Base-by-base conservation (phyloP, 2,888 invertebrate species). In the Amblyjoppa proteus region DNA sequence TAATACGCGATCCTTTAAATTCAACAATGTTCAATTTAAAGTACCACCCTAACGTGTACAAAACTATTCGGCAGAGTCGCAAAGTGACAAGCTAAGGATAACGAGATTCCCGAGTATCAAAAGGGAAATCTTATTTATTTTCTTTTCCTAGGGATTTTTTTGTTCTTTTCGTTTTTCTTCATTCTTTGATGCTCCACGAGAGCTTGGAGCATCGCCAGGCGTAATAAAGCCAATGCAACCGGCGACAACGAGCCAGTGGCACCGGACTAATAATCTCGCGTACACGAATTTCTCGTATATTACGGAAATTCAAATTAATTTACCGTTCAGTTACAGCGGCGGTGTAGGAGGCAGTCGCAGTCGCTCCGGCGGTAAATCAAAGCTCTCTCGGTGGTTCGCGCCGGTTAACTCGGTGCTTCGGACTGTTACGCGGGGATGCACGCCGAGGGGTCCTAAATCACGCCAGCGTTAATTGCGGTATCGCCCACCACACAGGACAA, bases 221-320 rank as follows among this genome's bases (percentile, higher is more conserved):
- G 64, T 66, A 77, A 77, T 66, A 16, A 4, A 49, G 13, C 45
- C 3, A 49, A 49, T 49, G 45, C 45, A 49, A 16, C 13, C 16
- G 4, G 56, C 38, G 41, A 68, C 56, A 68, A 66, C 66, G 76
- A 83, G 56, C 61, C 68, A 53, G 81, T 68, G 69, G 68, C 69
- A 31, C 51, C 74, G 9, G 79, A 82, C 69, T 77, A 83, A 25
- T 56, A 82, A 77, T 84, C 86, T 83, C 64, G 84, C 79, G 78
- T 85, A 77, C 76, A 81, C 81, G 89, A 91, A 91, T 92, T 91
- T 91, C 92, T 91, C 91, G 90, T 92, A 92, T 90, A 93, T 93
- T 92, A 92, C 90, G 31, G 88, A 91, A 91, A 92, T 93, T 91
- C 89, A 91, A 92, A 94, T 93, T 94, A 93, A 93, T 93, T 92